Evolutionary conservation across 1,140 invertebrate genomes (phyloP), one percentile per base, ranked within the genome.

Genomic region (Pachypsylla venusta): DNA sequence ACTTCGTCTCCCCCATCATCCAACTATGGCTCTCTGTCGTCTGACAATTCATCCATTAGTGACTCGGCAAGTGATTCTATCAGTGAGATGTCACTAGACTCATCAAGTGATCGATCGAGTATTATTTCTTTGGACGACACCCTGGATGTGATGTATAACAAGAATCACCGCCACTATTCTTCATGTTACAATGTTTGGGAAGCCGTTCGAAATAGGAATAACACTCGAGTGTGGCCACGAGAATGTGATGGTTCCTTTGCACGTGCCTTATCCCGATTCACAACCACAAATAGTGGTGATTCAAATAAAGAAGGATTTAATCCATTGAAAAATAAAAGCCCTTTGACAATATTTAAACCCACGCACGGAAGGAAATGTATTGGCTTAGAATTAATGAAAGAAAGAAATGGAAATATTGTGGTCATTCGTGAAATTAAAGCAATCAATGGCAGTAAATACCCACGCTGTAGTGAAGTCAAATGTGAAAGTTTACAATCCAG

Each of bases 81-180:
- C 3, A 77, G 75, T 14, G 77, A 79, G 61, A 76, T 78, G 62
- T 78, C 77, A 1, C 75, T 76, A 12, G 77, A 79, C 62, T 77
- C 76, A 13, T 75, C 74, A 25, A 76, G 76, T 62, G 77, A 79
- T 61, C 70, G 77, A 2, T 77, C 75, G 57, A 77, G 75, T 61
- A 77, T 78, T 53, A 67, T 70, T 35, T 79, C 77, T 25, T 71
- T 77, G 26, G 77, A 79, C 60, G 76, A 77, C 55, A 75, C 74
- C 0, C 60, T 76, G 3, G 76, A 77, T 26, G 74, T 73, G 28
- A 70, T 70, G 54, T 24, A 61, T 53, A 40, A 53, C 30, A 20
- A 40, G 26, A 28, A 57, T 27, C 57, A 61, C 5, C 54, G 64
- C 27, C 65, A 65, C 42, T 65, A 62, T 30, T 61, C 65, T 13